Base-by-base conservation (phyloP, 2,888 invertebrate species). In the Mimumesa dahlbomi region DNA sequence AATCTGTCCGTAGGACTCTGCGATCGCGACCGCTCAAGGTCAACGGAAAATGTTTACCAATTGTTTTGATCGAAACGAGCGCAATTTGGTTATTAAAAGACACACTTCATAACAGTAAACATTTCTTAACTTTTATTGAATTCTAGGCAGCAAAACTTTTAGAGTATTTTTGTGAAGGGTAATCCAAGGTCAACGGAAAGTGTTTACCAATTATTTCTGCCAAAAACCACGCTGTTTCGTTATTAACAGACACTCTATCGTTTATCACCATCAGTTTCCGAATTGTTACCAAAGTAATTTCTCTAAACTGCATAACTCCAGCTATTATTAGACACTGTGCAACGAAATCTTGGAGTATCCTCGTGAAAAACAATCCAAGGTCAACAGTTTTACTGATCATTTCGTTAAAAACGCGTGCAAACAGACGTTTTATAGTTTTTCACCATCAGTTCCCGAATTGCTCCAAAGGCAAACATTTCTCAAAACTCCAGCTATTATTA, bases 51-150 rank as follows among this genome's bases (percentile, higher is more conserved):
- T 63, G 57, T 50, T 54, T 63, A 38, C 16, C 54, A 53, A 70
- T 70, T 64, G 64, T 52, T 64, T 50, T 40, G 16, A 16, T 43
- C 36, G 46, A 72, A 70, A 70, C n/a, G 29, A 49, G 40, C 46
- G 64, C 46, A 72, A 72, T 72, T 72, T 72, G 48, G 53, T 63
- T 72, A 63, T 70, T 69, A 58, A 63, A 50, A 34, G 34, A 56
- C 42, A n/a, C n/a, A n/a, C n/a, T n/a, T n/a, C n/a, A n/a, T n/a
- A n/a, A n/a, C n/a, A n/a, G n/a, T n/a, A n/a, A n/a, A n/a, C n/a
- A n/a, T n/a, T n/a, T n/a, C n/a, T n/a, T n/a, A n/a, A n/a, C n/a
- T n/a, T n/a, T n/a, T n/a, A n/a, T n/a, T n/a, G n/a, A n/a, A n/a
- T n/a, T n/a, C n/a, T n/a, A n/a, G n/a, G n/a, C n/a, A n/a, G n/a